Conservation (phyloP, 2,797 vertebrate genomes). For the Crocidura indochinensis region DNA sequence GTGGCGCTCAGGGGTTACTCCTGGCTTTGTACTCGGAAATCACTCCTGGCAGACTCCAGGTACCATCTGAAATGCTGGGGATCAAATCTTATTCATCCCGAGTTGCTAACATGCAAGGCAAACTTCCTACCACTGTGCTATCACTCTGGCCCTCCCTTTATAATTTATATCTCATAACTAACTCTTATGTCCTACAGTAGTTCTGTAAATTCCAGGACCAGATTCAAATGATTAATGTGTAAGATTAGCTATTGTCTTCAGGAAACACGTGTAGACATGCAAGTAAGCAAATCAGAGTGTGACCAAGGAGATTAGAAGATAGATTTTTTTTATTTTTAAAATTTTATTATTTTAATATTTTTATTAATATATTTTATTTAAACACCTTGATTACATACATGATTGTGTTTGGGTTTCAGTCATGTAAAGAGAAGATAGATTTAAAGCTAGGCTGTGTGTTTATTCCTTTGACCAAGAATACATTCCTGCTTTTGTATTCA, state of each 20-base stretch:
- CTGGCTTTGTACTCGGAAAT: too few species aligned
- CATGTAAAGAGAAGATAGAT: not conserved
- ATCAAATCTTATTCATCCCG: too few species aligned
- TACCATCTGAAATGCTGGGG: too few species aligned
- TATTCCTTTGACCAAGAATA: conserved; percentile 40
- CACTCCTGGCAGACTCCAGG: too few species aligned
- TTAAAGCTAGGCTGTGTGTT: conserved; percentile 33
- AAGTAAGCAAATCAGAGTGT: not conserved
- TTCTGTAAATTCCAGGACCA: conserved; percentile 66
- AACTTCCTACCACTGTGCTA: too few species aligned
- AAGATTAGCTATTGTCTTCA: conserved; percentile 61
- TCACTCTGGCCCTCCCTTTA: not conserved
- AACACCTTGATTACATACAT: too few species aligned
- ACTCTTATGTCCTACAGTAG: conserved; percentile 48
- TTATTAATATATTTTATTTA: too few species aligned
- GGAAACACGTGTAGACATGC: conserved; percentile 60
- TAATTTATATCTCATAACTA: conserved; percentile 31
- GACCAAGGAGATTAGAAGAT: not conserved
- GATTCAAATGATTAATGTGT: conserved; percentile 73
- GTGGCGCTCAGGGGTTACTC: too few species aligned
- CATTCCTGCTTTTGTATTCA: not conserved
- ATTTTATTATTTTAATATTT: too few species aligned
- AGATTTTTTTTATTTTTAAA: too few species aligned
- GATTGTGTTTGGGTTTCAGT: too few species aligned
- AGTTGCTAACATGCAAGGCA: too few species aligned